Percentiles rank a stretch among this genome's conserved stretches.
Conservation (phyloP, 2,888 invertebrate species). For the Lymantria monacha region DNA sequence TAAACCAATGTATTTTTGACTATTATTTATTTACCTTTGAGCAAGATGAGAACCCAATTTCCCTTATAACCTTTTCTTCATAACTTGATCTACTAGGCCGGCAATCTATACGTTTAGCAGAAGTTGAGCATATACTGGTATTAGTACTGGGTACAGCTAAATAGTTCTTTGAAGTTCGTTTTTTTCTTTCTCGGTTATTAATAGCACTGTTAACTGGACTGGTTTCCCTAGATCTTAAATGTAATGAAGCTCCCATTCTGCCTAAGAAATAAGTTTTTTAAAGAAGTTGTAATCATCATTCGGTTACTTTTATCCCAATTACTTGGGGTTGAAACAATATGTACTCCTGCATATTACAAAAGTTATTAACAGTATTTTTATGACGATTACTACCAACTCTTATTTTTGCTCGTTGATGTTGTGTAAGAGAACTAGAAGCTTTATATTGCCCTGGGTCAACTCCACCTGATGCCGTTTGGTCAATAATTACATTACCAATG, state of each 20-base stretch:
- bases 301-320: too few species aligned
- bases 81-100: slow-evolving; percentile 13
- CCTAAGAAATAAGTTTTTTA: neutral
- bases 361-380: too few species aligned
- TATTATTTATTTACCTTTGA: slow-evolving; percentile 32
- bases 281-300: too few species aligned
- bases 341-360: too few species aligned
- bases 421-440: too few species aligned
- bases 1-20: too few species aligned
- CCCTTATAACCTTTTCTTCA: slow-evolving; percentile 39
- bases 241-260: neutral
- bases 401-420: too few species aligned
- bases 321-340: too few species aligned
- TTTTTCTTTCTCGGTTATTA: neutral
- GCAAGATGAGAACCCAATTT: slow-evolving; percentile 35
- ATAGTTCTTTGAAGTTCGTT: neutral
- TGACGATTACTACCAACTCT: too few species aligned
- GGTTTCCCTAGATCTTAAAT: neutral
- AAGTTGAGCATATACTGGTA: neutral
- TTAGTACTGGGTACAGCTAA: neutral
- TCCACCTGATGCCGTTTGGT: too few species aligned
- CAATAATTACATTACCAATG: too few species aligned
- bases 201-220: neutral
- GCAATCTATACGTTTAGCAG: neutral
- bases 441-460: too few species aligned